Base-by-base conservation (phyloP, 1,140 invertebrate genomes). In the Diprion similis region DNA sequence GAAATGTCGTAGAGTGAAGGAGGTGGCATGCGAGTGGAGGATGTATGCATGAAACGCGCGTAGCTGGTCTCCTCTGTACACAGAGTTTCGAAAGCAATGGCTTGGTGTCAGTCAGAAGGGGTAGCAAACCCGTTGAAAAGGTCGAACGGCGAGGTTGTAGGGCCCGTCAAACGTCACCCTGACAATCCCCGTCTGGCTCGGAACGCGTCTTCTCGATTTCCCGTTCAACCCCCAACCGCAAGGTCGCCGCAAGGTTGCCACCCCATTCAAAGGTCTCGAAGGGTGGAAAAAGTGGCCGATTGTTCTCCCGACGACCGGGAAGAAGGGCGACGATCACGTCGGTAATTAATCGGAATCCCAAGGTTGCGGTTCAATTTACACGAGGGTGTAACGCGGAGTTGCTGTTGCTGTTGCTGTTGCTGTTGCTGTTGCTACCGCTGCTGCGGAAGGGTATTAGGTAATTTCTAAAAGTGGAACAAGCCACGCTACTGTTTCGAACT, bases 31-130 rank as follows among this genome's bases (percentile, higher is more conserved):
- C 24, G 24, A 37, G 24, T 6, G 24, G 24, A 37, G 24, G 24
- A 37, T 37, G 24, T 37, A 37, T 37, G 24, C 24, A 37, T 37
- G 24, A 37, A 37, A 37, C 24, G 24, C 24, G 24, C 24, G 24
- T 37, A 3, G 24, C 24, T 37, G 24, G 24, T 37, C 24, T 37
- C 24, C 2, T 37, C 24, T 37, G 24, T 37, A 37, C 24, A 37
- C 24, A 68, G 59, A 72, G 65, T 74, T 75, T 80, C 75, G 77
- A 76, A 81, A 82, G 76, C 82, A 82, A 82, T 79, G 77, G 73
- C 71, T 73, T 1, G 73, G 64, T 73, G 76, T 80, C 80, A 76
- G 72, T 71, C 73, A 76, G 77, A 73, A 72, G 76, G 74, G 69
- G 19, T 76, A 15, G 51, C 75, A 71, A 72, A 76, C 76, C 74